phyloP scores from a whole-genome alignment of 2,888 invertebrate species.

The Rhamnusium bicolor region DNA sequence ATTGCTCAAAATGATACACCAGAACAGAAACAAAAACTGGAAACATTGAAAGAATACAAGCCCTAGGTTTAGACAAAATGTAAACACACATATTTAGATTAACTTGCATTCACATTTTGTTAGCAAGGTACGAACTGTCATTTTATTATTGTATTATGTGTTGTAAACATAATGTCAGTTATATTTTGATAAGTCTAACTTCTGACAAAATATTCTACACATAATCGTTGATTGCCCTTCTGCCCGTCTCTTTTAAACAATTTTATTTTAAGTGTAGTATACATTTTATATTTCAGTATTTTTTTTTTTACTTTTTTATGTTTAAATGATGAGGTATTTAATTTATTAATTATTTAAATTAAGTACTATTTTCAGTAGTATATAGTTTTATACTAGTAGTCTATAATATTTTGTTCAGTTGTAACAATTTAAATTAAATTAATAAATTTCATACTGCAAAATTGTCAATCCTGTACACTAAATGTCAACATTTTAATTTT shows the following conservation, averaged over 20 bases:
- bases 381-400: neutral
- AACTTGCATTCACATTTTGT: constrained; percentile 17
- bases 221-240: constrained; percentile 10
- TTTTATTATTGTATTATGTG: constrained; percentile 12
- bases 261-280: constrained; percentile 19
- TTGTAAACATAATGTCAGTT: neutral
- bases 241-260: constrained; percentile 4
- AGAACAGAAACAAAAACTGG: constrained; percentile 77
- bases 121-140: constrained; percentile 13
- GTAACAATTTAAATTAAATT: constrained; percentile 23
- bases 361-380: neutral
- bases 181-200: neutral
- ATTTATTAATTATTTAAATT: constrained; percentile 29
- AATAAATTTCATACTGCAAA: constrained; percentile 22
- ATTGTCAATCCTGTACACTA: constrained; percentile 14
- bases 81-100: constrained; percentile 31
- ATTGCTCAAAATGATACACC: constrained; percentile 78
- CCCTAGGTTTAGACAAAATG: constrained; percentile 52
- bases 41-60: constrained; percentile 74
- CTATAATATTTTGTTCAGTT: neutral
- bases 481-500: constrained; percentile 17
- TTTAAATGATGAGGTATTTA: constrained; percentile 26
- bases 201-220: constrained; percentile 19
- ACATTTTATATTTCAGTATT: constrained; percentile 31
- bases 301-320: constrained; percentile 22